Evolutionary conservation across 2,888 invertebrate species (phyloP).

Genomic region (Drosophila kanekoi): DNA sequence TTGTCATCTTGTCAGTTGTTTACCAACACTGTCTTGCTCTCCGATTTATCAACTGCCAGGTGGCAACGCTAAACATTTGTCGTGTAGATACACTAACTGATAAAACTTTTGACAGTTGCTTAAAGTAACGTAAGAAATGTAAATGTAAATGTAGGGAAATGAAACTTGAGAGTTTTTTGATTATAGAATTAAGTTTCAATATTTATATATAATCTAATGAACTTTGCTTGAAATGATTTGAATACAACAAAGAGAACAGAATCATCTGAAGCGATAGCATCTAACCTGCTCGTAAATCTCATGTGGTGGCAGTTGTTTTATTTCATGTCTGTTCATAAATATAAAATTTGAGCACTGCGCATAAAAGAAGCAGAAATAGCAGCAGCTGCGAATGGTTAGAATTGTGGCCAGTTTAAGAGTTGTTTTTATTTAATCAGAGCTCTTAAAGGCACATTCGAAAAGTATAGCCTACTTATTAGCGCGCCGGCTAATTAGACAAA

Average conservation of each 20-base stretch:
- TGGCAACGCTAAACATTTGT: neutral
- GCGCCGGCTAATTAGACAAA: conserved; percentile 43
- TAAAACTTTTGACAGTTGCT: neutral
- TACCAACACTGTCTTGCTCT: no score
- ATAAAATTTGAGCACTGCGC: conserved; percentile 35
- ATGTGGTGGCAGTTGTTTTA: conserved; percentile 15
- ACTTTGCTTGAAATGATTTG: no score
- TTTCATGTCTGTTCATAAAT: conserved; percentile 20
- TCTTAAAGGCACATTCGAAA: conserved; percentile 11
- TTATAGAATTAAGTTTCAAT: no score
- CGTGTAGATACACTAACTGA: neutral
- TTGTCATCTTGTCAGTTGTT: no score
- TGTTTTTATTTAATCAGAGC: conserved; percentile 9
- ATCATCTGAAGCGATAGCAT: no score
- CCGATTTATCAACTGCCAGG: no score
- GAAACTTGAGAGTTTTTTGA: no score
- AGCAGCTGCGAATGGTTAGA: conserved; percentile 11
- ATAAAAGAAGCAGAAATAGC: conserved; percentile 20
- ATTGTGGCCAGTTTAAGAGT: neutral
- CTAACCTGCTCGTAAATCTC: conserved; percentile 18
- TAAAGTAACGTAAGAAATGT: neutral
- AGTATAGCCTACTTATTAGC: conserved; percentile 51
- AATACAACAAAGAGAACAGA: no score
- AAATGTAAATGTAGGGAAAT: no score
- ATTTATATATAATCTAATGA: no score